phyloP scores from a whole-genome alignment of 2,797 vertebrate genomes.

The Mormyrus hasselquistii region DNA sequence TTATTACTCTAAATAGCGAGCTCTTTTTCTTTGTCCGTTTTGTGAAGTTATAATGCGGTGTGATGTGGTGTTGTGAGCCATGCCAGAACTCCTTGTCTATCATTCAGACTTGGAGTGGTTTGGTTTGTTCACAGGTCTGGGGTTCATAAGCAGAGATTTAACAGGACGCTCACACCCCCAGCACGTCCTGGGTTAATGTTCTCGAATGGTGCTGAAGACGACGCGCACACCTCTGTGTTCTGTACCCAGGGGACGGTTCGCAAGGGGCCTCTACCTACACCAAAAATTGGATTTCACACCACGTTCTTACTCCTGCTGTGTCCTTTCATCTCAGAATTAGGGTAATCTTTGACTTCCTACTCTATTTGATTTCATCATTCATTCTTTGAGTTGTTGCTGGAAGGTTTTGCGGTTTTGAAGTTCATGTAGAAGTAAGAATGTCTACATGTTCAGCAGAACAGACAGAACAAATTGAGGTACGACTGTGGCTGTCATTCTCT shows the following conservation, averaged over 20 bases:
- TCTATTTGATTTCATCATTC: conserved; percentile 13
- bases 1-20: neutral
- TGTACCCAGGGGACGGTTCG: conserved; percentile 12
- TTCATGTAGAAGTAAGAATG: neutral
- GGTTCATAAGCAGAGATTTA: neutral
- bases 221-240: neutral
- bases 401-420: neutral
- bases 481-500: neutral
- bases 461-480: neutral
- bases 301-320: conserved; percentile 29
- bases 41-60: neutral
- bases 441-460: neutral
- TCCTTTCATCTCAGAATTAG: conserved; percentile 38
- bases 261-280: neutral
- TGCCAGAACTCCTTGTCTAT: neutral
- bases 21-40: neutral
- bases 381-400: conserved; percentile 12
- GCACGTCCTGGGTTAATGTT: conserved; percentile 17
- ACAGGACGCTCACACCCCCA: neutral
- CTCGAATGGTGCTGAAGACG: conserved; percentile 6
- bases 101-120: neutral
- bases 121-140: neutral
- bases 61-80: neutral
- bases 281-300: conserved; percentile 44
- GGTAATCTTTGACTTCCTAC: conserved; percentile 20